Conservation (phyloP, 1,140 invertebrate genomes). For the Drosophila jambulina region DNA sequence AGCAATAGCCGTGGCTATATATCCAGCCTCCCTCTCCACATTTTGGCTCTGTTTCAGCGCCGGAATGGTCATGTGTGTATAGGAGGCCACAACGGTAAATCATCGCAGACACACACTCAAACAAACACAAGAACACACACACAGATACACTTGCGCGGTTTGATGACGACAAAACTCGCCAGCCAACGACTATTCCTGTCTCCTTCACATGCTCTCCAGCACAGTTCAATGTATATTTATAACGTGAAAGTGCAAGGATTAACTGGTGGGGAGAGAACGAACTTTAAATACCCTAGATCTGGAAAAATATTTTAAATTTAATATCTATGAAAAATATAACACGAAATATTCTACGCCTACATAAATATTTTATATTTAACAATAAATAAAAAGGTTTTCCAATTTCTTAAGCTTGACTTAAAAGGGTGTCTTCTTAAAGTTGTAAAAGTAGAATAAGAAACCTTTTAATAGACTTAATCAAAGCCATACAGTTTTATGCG, state of each 20-base stretch:
- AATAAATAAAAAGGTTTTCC: not conserved
- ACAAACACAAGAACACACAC: constrained; percentile 15
- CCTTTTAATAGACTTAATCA: not conserved
- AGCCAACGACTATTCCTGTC: constrained; percentile 30
- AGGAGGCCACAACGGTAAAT: constrained; percentile 80
- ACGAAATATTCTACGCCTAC: no score
- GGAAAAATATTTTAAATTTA: not conserved
- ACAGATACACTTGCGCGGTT: constrained; percentile 29
- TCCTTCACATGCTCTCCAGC: constrained; percentile 19
- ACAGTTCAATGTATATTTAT: constrained; percentile 54
- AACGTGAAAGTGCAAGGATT: constrained; percentile 3
- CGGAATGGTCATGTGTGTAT: constrained; percentile 36
- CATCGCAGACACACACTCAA: constrained; percentile 46
- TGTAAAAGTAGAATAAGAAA: not conserved
- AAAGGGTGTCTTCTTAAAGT: not conserved
- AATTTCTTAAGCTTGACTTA: not conserved
- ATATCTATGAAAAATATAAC: not conserved
- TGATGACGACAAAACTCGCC: constrained; percentile 66
- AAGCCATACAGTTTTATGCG: not conserved
- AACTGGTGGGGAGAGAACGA: not conserved
- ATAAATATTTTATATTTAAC: not conserved
- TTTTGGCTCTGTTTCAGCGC: constrained; percentile 28
- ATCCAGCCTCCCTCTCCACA: constrained; percentile 11
- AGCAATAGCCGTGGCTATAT: constrained; percentile 12
- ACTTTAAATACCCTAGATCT: not conserved